Evolutionary conservation across 2,113 vertebrate genomes (phyloP), one percentile per base, ranked within the genome.

Genomic region (Ciconia maguari): DNA sequence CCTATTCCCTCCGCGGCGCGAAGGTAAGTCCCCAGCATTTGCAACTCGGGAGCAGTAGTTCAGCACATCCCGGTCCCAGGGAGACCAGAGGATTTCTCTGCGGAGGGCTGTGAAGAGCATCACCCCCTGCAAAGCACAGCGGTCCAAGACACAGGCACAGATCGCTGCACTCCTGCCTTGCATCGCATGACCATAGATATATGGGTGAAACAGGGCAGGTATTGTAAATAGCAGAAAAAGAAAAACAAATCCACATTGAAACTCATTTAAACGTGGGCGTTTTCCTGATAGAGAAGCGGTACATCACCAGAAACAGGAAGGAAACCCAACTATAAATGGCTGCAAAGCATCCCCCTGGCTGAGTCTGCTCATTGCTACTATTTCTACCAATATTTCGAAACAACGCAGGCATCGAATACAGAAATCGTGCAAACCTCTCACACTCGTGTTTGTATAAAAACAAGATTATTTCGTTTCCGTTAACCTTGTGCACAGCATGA

Each of bases 181-280:
- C 20, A n/a, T 8, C 4, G 0, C 21, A 4, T 2, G 4, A 12
- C 12, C 29, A 9, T 0, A 12, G 71, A 26, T 4, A 6, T 0
- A 66, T 2, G 0, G 29, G 32, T 41, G 25, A 68, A 64, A 64
- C 21, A 4, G 58, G 11, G 46, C n/a, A 48, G 30, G 21, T 16
- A 20, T 6, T 38, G 2, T 8, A 64, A n/a, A 24, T 24, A 64
- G 16, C 20, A 38, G 48, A 5, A 29, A 62, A 51, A 51, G 72
- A 48, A 30, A 5, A 6, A 9, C 9, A 79, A 52, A 48, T 6
- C 6, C 22, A 26, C 36, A 13, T 0, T 17, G 16, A 49, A 60
- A 18, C 18, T 42, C 66, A 17, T 27, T 41, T 26, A n/a, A 41
- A 62, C 1, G 0, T 4, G 13, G 13, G n/a, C 1, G 0, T 8